Conservation (phyloP, 2,113 vertebrate genomes). For the Nannobrachium achirus region DNA sequence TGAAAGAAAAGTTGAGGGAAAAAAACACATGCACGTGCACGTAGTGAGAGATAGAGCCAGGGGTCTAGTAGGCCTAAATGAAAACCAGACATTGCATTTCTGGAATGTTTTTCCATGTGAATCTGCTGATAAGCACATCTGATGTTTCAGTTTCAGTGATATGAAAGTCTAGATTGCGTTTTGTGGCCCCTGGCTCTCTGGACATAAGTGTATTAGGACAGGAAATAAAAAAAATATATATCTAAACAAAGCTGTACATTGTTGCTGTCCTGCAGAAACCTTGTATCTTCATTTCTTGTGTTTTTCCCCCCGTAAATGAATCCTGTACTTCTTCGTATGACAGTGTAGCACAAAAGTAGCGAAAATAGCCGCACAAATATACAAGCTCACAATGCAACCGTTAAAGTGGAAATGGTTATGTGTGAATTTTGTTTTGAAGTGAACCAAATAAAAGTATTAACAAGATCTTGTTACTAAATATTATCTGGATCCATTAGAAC, state of each 20-base stretch:
- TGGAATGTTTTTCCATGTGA: conserved; percentile 41
- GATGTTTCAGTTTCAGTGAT: conserved; percentile 28
- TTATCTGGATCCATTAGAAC: too few species aligned
- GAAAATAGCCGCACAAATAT: too few species aligned
- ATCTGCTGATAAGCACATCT: conserved; percentile 27
- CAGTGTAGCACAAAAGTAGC: not conserved
- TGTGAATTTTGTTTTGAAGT: too few species aligned
- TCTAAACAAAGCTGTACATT: too few species aligned
- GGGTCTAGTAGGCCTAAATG: conserved; percentile 35
- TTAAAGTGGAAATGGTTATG: too few species aligned
- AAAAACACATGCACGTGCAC: conserved; percentile 37
- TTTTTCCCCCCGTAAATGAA: too few species aligned
- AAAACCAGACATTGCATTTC: conserved; percentile 47
- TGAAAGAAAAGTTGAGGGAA: conserved; percentile 45
- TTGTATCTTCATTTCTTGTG: too few species aligned
- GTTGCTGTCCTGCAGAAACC: too few species aligned
- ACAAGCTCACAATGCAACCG: too few species aligned
- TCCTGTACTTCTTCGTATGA: not conserved
- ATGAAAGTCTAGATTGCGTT: not conserved
- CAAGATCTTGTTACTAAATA: too few species aligned
- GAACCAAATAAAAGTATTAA: too few species aligned
- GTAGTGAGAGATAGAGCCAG: too few species aligned
- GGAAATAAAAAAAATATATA: conserved; percentile 10
- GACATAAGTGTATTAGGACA: conserved; percentile 22
- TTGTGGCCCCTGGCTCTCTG: not conserved